A percentile compares a stretch with the other conserved stretches of the same genome.
Conservation (phyloP, 2,888 invertebrate genomes). For the Sarcophaga caerulescens region DNA sequence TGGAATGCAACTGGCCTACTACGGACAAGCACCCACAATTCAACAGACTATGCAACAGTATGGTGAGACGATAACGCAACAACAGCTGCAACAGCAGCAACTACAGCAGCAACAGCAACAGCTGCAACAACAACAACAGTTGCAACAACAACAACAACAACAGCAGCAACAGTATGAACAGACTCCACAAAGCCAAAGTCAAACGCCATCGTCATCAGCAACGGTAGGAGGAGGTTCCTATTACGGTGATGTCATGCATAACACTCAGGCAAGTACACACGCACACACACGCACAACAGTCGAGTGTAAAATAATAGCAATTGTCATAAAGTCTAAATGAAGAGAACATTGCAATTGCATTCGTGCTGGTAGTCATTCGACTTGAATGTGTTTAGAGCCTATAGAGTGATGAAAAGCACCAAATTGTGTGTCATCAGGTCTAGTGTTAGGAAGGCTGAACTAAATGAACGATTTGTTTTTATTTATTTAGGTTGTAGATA, state of each 20-base stretch:
- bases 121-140: constrained; percentile 59
- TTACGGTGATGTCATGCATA: constrained; percentile 80
- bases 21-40: constrained; percentile 75
- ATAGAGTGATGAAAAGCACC: too few relatives aligned
- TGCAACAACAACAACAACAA: constrained; percentile 69
- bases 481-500: too few relatives aligned
- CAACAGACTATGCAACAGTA: constrained; percentile 60
- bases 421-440: too few relatives aligned
- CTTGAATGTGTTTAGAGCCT: too few relatives aligned
- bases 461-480: too few relatives aligned
- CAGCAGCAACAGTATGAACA: constrained; percentile 69
- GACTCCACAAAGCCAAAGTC: constrained; percentile 78
- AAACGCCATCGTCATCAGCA: constrained; percentile 69
- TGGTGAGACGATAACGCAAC: constrained; percentile 71
- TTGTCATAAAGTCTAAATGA: neutral
- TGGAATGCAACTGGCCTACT: constrained; percentile 79
- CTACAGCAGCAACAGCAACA: constrained; percentile 68
- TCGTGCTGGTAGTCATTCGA: too few relatives aligned
- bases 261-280: constrained; percentile 76
- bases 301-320: neutral
- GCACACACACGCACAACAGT: neutral
- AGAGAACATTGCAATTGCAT: too few relatives aligned
- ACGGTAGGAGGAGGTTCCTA: constrained; percentile 75
- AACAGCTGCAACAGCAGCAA: constrained; percentile 66
- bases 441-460: too few relatives aligned